Conservation (phyloP, 2,113 vertebrate species). For the Protomyctophum bolini region DNA sequence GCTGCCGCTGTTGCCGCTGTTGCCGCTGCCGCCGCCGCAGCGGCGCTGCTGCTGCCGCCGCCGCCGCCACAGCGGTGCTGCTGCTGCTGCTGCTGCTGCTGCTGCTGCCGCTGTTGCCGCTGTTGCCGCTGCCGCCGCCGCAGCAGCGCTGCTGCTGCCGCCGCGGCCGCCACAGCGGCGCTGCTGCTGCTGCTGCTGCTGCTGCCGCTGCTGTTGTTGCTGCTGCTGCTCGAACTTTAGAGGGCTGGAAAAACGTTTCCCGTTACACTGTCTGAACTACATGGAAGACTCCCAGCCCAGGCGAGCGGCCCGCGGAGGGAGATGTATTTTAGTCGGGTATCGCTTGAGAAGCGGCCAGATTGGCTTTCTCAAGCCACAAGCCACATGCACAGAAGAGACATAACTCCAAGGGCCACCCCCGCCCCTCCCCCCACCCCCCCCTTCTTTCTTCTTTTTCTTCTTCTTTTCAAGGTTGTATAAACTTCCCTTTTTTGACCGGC, state of each 20-base stretch:
- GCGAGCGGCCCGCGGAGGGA: constrained; percentile 15
- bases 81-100: no score
- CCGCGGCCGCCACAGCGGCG: no score
- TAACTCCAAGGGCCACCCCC: constrained; percentile 1
- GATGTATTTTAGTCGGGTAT: constrained; percentile 49
- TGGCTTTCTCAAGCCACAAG: constrained; percentile 28
- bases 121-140: no score
- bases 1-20: no score
- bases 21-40: constrained; percentile 22
- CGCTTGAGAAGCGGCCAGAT: constrained; percentile 51
- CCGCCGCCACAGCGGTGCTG: no score
- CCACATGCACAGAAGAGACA: constrained; percentile 32
- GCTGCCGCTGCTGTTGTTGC: no score
- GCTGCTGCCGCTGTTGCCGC: no score
- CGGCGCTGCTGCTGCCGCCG: no score
- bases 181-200: no score
- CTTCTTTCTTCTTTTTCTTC: constrained; percentile 22
- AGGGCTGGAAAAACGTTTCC: constrained; percentile 70
- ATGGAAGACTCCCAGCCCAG: constrained; percentile 43
- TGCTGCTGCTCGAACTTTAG: constrained; percentile 50
- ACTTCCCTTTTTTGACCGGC: constrained; percentile 18
- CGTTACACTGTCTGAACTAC: constrained; percentile 61
- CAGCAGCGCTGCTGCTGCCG: no score
- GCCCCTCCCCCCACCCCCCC: no score
- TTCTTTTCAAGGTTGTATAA: constrained; percentile 21